Base-by-base conservation (phyloP, 2,113 vertebrate genomes). In the Nicator chloris region DNA sequence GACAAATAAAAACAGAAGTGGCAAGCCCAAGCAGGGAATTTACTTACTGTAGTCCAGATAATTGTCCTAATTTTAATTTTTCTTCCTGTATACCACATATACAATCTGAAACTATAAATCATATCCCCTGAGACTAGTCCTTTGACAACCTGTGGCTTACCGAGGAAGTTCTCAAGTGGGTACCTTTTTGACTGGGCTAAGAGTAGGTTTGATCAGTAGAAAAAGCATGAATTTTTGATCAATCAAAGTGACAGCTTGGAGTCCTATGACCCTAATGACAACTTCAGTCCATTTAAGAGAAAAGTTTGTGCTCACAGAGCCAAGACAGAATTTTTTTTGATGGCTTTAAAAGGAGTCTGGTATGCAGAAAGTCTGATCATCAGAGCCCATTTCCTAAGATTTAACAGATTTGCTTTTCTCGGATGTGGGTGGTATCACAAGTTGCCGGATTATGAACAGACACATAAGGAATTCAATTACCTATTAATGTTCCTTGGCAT, bases 401-500 rank as follows among this genome's bases (percentile, higher is more conserved):
- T 50, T 73, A 83, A 80, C 11, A 75, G 64, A 12, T 68, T 86
- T 90, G 26, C 42, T 86, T 80, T 91, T 59, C 56, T 93, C 35
- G 86, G n/a, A 68, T 86, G 28, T 82, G 64, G 49, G 82, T 86
- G 79, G 85, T 68, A 68, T 50, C 2, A 0, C 44, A 83, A 83
- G 28, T 73, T 40, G 37, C 42, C 86, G 61, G 71, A 90, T 81
- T 94, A 88, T 19, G 33, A 94, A 93, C 1, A 30, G 76, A 92
- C 40, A 81, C 26, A 78, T 72, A 64, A 90, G 86, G 51, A 94
- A 94, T 92, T 90, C 85, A 86, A 60, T 94, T 90, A 94, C 20
- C 65, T 90, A 56, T 83, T 92, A 86, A 80, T 50, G 72, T 84
- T 80, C 21, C 27, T 92, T 86, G 44, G 69, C 72, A 93, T 93